Evolutionary conservation across 2,888 invertebrate species (phyloP).

Genomic region (Drosophila seclusa): DNA sequence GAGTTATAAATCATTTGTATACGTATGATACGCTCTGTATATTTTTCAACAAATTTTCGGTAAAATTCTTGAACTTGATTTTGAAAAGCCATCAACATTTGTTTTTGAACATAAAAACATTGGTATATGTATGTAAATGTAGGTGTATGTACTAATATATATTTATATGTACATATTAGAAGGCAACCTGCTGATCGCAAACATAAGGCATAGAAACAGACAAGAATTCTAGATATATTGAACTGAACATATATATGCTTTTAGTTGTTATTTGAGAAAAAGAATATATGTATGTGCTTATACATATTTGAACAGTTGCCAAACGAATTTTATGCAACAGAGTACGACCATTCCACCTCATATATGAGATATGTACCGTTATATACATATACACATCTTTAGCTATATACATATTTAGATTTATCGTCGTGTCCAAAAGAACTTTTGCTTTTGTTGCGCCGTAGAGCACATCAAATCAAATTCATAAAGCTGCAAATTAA

Average conservation of each 20-base stretch:
- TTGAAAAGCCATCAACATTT: constrained; percentile 38
- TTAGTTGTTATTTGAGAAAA: constrained; percentile 54
- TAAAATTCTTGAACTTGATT: constrained; percentile 74
- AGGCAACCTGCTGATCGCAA: constrained; percentile 54
- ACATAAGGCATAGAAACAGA: constrained; percentile 35
- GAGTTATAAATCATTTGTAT: constrained; percentile 10
- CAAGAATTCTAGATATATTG: constrained; percentile 41
- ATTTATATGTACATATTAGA: not conserved
- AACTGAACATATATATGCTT: constrained; percentile 55
- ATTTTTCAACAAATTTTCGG: constrained; percentile 14
- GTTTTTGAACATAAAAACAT: constrained; percentile 20
- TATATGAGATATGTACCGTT: constrained; percentile 7
- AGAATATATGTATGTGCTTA: constrained; percentile 21
- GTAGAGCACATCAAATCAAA: not conserved
- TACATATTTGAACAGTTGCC: constrained; percentile 77
- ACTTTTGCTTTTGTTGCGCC: constrained; percentile 46
- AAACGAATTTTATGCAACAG: constrained; percentile 69
- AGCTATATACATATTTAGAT: constrained; percentile 37
- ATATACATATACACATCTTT: constrained; percentile 20
- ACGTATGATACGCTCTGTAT: not conserved
- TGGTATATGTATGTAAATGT: constrained; percentile 10
- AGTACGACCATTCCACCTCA: constrained; percentile 20
- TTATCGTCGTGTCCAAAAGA: constrained; percentile 31
- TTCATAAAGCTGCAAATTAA: constrained; percentile 23
- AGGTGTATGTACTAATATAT: constrained; percentile 8